Evolutionary conservation across 2,113 vertebrate genomes (phyloP), one percentile per base, ranked within the genome.

Genomic region (Sphaerodactylus townsendi): DNA sequence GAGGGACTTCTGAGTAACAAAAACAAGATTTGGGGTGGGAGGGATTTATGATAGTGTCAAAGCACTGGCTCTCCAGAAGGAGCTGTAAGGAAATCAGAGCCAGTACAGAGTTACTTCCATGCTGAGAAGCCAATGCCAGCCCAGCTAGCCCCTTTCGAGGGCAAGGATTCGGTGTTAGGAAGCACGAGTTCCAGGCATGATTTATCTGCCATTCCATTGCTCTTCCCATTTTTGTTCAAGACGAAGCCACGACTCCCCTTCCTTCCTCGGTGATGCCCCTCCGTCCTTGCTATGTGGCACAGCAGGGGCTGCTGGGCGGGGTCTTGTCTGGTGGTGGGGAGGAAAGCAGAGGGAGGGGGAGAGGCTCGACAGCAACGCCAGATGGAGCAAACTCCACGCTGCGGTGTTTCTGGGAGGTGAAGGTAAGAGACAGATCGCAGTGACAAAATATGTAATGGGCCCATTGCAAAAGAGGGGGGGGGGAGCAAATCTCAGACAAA

Each of bases 361-460:
- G n/a, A 68, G n/a, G 75, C 41, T 23, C 44, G 68, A 56, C n/a
- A 10, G 74, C 33, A 39, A 53, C 88, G 89, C 92, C 93, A 93
- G 93, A 93, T 93, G 93, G 93, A 93, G 85, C 89, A 70, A 66
- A 88, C 91, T 91, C 89, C 1, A 74, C 9, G 9, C 90, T 82
- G 92, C 91, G 88, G 92, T 93, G 90, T 92, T 93, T 92, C 93
- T 92, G 92, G 89, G 91, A 93, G 88, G 92, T 88, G 92, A 90
- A 92, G 85, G 90, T 89, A 92, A 85, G 74, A 89, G 84, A 88
- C 89, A 91, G 92, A 93, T 91, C 92, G 89, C 93, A 92, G 92
- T 89, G 90, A 56, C 82, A 90, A 90, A 77, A 87, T 48, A 62
- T 62, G 46, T 77, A 73, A 91, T 70, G 33, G 76, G 89, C 85